Base-by-base conservation (phyloP, 2,888 invertebrate species). In the Meganola albula region DNA sequence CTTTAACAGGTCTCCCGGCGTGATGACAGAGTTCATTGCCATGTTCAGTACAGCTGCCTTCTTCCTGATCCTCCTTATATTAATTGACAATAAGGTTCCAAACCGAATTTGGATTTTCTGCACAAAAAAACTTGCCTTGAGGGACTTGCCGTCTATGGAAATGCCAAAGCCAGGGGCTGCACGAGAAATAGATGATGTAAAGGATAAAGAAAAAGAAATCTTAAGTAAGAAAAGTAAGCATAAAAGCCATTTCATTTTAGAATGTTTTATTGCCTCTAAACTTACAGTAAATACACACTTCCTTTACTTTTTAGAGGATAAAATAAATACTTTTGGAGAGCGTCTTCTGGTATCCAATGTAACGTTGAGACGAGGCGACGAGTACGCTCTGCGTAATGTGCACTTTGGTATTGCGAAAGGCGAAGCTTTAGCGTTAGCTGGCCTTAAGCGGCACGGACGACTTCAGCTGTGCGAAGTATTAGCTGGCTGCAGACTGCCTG, bases 371-470 rank as follows among this genome's bases (percentile, higher is more conserved):
- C 7, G 34, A 2, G 22, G 20, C 0, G 66, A 67, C 1, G 7
- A 40, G 1, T 70, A 58, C 37, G 27, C 40, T 0, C 40, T 77
- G 1, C 53, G 54, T 10, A 53, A 71, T 31, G 37, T 80, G 1
- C 61, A 59, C 40, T 44, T 83, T 1, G 77, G 80, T 0, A n/a
- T 83, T 5, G 63, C 58, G 0, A 71, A 62, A 28, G 82, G 83
- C 0, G 67, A 78, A 27, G 70, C 63, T 0, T n/a, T 78, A 8
- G 78, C 76, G 0, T 23, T 83, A 4, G 62, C 75, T 0, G 80
- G 82, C 0, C 45, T 74, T n/a, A 57, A 58, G 38, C 48, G 51
- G 1, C 74, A 76, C 31, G 82, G 76, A 0, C 60, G 79, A 7
- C 12, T 50, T 12, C 37, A 49, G 2, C 48, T 83, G 6, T 67